Percentiles rank a stretch among this genome's conserved stretches.
Evolutionary conservation across 1,140 invertebrate species (phyloP).

Genomic region (Hirudo medicinalis): DNA sequence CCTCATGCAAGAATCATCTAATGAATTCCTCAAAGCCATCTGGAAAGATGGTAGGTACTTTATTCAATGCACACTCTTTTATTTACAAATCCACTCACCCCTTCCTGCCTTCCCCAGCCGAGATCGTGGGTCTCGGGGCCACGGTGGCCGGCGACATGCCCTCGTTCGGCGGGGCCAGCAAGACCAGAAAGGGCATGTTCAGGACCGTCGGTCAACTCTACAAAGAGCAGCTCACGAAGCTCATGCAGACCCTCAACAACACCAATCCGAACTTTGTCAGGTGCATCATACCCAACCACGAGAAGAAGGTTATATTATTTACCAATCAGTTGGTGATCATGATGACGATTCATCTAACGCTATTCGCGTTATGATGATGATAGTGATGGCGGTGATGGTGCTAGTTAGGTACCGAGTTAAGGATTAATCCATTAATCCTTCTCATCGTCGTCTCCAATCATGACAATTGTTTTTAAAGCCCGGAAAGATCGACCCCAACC

Average conservation of each 20-base stretch:
- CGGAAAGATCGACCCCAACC: constrained; percentile 86
- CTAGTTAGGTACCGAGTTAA: too few relatives aligned
- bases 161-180: constrained; percentile 76
- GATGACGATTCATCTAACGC: too few relatives aligned
- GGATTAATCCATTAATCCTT: background rate
- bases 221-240: constrained; percentile 89
- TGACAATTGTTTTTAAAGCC: constrained; percentile 44
- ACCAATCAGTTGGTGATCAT: too few relatives aligned
- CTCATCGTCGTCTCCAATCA: background rate
- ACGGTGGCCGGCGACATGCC: constrained; percentile 74
- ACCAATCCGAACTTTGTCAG: constrained; percentile 99
- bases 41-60: constrained; percentile 78
- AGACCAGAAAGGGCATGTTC: constrained; percentile 61
- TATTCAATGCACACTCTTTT: background rate
- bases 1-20: constrained; percentile 78
- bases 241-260: constrained; percentile 91
- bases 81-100: background rate
- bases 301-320: constrained; percentile 60
- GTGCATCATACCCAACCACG: constrained; percentile 99
- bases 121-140: constrained; percentile 94
- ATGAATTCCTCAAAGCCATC: constrained; percentile 72
- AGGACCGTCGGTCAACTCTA: constrained; percentile 96
- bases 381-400: background rate
- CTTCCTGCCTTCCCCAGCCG: constrained; percentile 48
- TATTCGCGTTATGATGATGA: too few relatives aligned